Conservation (phyloP, 2,797 vertebrate genomes). For the Girardinus metallicus region DNA sequence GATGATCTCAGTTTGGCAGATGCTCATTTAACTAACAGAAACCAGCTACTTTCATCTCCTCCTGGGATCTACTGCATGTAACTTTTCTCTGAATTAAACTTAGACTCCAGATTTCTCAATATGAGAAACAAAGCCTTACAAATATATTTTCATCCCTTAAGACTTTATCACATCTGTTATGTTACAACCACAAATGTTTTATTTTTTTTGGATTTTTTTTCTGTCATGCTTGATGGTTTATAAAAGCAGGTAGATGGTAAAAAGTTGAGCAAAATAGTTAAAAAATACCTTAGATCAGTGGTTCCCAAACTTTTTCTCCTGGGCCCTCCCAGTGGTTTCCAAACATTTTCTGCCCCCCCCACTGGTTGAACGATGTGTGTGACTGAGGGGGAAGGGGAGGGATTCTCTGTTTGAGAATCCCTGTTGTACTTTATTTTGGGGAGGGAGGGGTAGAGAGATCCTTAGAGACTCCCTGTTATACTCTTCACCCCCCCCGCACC, state of each 20-base stretch:
- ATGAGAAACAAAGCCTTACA: background rate
- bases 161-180: background rate
- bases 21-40: slow-evolving; percentile 49
- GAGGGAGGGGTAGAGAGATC: no score
- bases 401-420: no score
- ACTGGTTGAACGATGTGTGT: no score
- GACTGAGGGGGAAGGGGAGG: no score
- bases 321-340: no score
- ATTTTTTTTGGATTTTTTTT: background rate
- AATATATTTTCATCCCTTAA: background rate
- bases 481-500: no score
- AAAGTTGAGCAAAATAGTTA: background rate
- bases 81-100: background rate
- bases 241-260: background rate
- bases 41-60: slow-evolving; percentile 11
- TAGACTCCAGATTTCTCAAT: background rate
- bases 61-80: background rate
- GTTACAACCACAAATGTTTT: background rate
- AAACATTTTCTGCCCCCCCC: no score
- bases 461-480: no score
- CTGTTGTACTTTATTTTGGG: no score
- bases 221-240: background rate
- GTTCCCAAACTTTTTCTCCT: no score
- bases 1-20: slow-evolving; percentile 64
- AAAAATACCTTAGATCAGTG: no score